A percentile compares a stretch with the other conserved stretches of the same genome.
Evolutionary conservation across 2,888 invertebrate species (phyloP).

Genomic region (Heliconius erato): DNA sequence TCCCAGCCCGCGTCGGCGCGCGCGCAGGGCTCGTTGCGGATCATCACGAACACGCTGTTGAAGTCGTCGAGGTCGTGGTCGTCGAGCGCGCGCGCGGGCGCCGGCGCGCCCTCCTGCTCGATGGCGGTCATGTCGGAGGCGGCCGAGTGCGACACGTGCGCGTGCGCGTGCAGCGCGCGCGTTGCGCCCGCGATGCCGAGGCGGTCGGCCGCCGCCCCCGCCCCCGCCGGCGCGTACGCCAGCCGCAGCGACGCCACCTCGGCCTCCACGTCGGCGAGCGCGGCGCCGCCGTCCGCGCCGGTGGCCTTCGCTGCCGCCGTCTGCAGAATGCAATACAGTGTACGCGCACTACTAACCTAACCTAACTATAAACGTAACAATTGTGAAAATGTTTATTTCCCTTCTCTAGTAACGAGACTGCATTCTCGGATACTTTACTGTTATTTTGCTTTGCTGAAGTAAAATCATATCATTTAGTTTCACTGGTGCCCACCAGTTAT

Average conservation of each 20-base stretch:
- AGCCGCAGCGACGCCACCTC: slow-evolving; percentile 90
- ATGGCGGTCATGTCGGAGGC: slow-evolving; percentile 96
- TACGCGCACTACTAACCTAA: no score
- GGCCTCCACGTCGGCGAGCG: slow-evolving; percentile 84
- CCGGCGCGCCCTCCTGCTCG: slow-evolving; percentile 90
- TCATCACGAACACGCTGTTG: slow-evolving; percentile 86
- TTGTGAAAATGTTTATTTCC: no score
- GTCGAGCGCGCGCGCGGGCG: slow-evolving; percentile 53
- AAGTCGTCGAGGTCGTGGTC: slow-evolving; percentile 79
- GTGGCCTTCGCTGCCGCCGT: slow-evolving; percentile 52
- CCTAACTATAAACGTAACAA: no score
- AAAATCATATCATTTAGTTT: no score
- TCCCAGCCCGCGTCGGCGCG: slow-evolving; percentile 61
- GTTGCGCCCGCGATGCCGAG: slow-evolving; percentile 94
- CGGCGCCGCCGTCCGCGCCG: slow-evolving; percentile 62
- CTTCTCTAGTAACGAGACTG: no score
- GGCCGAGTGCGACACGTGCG: slow-evolving; percentile 88
- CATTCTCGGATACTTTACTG: no score
- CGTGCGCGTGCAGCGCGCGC: slow-evolving; percentile 46
- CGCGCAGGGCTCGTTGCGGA: slow-evolving; percentile 81
- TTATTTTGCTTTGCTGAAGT: no score
- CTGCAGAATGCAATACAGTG: slow-evolving; percentile 46
- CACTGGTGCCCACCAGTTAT: no score
- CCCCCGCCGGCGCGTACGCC: slow-evolving; percentile 91
- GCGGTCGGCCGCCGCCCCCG: slow-evolving; percentile 89